Evolutionary conservation across 2,888 invertebrate species (phyloP), one percentile per base, ranked within the genome.

Genomic region (Penaeus monodon): DNA sequence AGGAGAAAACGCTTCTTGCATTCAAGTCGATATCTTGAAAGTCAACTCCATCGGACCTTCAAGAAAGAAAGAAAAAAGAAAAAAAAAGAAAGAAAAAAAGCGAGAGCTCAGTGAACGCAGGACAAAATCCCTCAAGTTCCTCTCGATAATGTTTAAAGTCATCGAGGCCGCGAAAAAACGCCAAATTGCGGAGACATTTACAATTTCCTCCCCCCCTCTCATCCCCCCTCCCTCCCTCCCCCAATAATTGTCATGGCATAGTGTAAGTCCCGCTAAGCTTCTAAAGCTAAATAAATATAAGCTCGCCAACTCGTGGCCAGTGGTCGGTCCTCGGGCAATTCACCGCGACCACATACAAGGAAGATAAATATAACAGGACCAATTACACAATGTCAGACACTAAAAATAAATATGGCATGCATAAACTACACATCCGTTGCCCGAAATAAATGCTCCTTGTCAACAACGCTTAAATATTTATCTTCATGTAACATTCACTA

Each of bases 391-490:
- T 38, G 33, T 38, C 49, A 65, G 22, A 22, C 63, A 80, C 64
- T 66, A 68, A 14, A 68, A 80, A 29, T 64, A 65, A 27, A 65
- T 44, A 65, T 44, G 27, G 24, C 38, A 27, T 29, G 27, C 68
- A 68, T 24, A 24, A 22, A 81, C 49, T 24, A 81, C 33, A 81
- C 49, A 81, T 81, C 49, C 29, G 64, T 33, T 64, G 65, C 65
- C 80, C 29, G 29, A 81, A 68, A 44, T 68, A 81, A 81, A 81
- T 81, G 81, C 66, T 81, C 33, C 66, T 68, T 81, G 68, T 81
- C 66, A 81, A 81, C 81, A 81, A 38, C 66, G 38, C 38, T 81
- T 66, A 64, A 81, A 81, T 68, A 81, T 81, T 68, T 68, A 81
- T 81, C 44, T 44, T 81, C 81, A n/a, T 81, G 68, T 38, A 81